Evolutionary conservation across 2,888 invertebrate genomes (phyloP).

Genomic region (Lacanobia oleracea): DNA sequence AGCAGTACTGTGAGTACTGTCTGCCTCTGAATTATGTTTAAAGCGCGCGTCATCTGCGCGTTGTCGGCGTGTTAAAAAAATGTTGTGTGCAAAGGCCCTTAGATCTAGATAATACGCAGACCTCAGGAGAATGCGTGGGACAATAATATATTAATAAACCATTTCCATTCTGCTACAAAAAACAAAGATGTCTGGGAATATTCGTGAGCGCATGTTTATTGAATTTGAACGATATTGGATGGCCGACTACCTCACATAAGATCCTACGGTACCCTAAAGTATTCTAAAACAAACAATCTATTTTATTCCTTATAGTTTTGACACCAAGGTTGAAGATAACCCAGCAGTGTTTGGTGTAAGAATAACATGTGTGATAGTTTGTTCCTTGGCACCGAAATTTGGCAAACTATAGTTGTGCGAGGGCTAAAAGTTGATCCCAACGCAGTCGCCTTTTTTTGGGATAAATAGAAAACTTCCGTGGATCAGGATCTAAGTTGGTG

Average conservation of each 20-base stretch:
- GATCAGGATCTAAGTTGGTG: slow-evolving; percentile 53
- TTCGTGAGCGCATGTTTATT: slow-evolving; percentile 68
- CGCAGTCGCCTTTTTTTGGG: slow-evolving; percentile 62
- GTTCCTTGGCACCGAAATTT: slow-evolving; percentile 62
- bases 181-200: slow-evolving; percentile 52
- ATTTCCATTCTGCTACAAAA: slow-evolving; percentile 55
- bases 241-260: slow-evolving; percentile 41
- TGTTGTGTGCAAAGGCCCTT: background rate
- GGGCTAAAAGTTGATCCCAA: slow-evolving; percentile 66
- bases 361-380: slow-evolving; percentile 53
- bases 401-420: slow-evolving; percentile 63
- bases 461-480: slow-evolving; percentile 65
- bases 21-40: no score
- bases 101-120: slow-evolving; percentile 12
- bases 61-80: no score
- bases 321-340: background rate
- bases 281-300: slow-evolving; percentile 13
- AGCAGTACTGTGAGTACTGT: no score
- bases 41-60: no score
- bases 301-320: background rate
- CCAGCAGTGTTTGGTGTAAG: slow-evolving; percentile 10
- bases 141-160: slow-evolving; percentile 60
- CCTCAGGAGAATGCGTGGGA: slow-evolving; percentile 12
- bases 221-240: slow-evolving; percentile 69
- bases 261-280: slow-evolving; percentile 31